Percentiles rank a stretch among this genome's conserved stretches.
phyloP scores from a whole-genome alignment of 1,140 invertebrate species.

The Ridgeia piscesae region DNA sequence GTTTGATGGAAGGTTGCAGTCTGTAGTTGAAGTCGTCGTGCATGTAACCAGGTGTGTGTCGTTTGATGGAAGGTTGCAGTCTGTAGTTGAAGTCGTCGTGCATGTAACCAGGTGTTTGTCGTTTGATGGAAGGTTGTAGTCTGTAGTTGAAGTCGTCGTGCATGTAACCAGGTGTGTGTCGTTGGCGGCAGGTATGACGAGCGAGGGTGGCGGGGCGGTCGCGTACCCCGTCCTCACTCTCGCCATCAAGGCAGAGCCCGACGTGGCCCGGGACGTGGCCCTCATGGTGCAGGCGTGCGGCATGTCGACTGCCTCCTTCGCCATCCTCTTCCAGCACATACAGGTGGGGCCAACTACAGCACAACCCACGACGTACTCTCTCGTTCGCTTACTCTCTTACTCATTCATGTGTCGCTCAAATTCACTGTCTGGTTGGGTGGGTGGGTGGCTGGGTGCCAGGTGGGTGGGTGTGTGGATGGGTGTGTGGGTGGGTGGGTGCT shows the following conservation, averaged over 20 bases:
- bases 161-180: not conserved
- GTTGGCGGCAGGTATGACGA: conserved; percentile 35
- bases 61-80: too few relatives aligned
- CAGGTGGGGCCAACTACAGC: conserved; percentile 36
- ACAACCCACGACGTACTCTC: not conserved
- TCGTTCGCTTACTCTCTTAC: conserved; percentile 24
- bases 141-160: too few relatives aligned
- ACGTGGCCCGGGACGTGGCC: conserved; percentile 42
- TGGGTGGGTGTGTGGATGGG: too few relatives aligned
- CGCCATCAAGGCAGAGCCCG: conserved; percentile 37
- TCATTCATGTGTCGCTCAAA: not conserved
- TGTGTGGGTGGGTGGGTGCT: too few relatives aligned
- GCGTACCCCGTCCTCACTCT: conserved; percentile 49
- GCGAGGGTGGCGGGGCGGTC: conserved; percentile 45
- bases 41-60: too few relatives aligned
- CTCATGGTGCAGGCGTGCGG: conserved; percentile 46
- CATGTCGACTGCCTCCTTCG: conserved; percentile 40
- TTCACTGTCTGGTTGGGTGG: too few relatives aligned
- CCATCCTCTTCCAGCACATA: conserved; percentile 44
- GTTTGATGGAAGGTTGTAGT: too few relatives aligned
- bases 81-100: too few relatives aligned
- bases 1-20: too few relatives aligned
- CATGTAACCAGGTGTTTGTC: too few relatives aligned
- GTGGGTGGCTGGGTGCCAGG: too few relatives aligned
- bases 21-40: too few relatives aligned